A percentile compares a stretch with the other conserved stretches of the same genome.
Evolutionary conservation across 1,140 invertebrate genomes (phyloP).

Genomic region (Cydia fagiglandana): DNA sequence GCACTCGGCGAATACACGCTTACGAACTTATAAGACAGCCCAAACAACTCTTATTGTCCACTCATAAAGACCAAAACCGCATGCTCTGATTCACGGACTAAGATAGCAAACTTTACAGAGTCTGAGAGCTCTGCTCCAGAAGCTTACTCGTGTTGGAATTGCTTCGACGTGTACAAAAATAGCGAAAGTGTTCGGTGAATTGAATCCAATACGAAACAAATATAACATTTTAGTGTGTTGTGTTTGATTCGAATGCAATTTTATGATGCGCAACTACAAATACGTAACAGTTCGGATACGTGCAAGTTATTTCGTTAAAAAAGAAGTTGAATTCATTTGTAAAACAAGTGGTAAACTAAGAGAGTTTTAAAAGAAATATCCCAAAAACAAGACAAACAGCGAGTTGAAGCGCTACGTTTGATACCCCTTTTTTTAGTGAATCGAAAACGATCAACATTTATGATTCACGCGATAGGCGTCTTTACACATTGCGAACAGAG

Average conservation of each 20-base stretch:
- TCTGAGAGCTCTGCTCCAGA: slow-evolving; percentile 62
- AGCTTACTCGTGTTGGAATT: slow-evolving; percentile 68
- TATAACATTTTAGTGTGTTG: slow-evolving; percentile 29
- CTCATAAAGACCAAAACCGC: slow-evolving; percentile 55
- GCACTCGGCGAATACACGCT: slow-evolving; percentile 57
- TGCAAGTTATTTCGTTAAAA: slow-evolving; percentile 11
- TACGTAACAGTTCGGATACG: not conserved
- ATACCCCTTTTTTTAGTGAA: slow-evolving; percentile 34
- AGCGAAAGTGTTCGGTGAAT: slow-evolving; percentile 62
- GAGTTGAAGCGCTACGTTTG: slow-evolving; percentile 4
- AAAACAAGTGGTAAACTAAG: not conserved
- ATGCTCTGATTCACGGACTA: slow-evolving; percentile 45
- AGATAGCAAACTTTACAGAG: slow-evolving; percentile 55
- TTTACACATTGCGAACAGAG: slow-evolving; percentile 57
- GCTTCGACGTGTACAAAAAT: slow-evolving; percentile 70
- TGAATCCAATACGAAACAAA: slow-evolving; percentile 48
- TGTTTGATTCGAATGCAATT: slow-evolving; percentile 30
- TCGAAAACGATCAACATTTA: slow-evolving; percentile 66
- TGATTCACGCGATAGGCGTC: slow-evolving; percentile 67
- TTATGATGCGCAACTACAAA: slow-evolving; percentile 10
- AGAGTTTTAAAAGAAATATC: not conserved
- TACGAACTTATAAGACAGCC: slow-evolving; percentile 45
- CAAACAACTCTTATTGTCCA: slow-evolving; percentile 47
- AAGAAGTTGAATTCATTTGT: too few species aligned
- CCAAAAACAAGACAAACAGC: not conserved